A percentile compares a stretch with the other conserved stretches of the same genome.
Conservation (phyloP, 2,113 vertebrate species). For the Spilogale gracilis region DNA sequence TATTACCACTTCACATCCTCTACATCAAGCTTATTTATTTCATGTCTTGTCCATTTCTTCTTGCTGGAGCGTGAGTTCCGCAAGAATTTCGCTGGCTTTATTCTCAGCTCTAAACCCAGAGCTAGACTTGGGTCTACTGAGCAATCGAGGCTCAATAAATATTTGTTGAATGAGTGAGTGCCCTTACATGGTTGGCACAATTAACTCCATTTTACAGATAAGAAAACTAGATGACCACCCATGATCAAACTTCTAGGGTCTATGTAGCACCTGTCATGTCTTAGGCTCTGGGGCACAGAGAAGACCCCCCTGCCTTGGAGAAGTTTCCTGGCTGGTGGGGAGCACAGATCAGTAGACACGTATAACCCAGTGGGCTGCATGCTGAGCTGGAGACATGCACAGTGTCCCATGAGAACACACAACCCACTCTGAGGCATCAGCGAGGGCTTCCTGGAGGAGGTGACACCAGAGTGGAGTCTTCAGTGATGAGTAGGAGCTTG, state of each 20-base stretch:
- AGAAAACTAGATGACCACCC: not conserved
- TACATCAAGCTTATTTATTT: fast-evolving
- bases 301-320: not conserved
- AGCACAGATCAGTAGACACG: not conserved
- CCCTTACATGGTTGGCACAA: too few relatives aligned
- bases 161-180: not conserved
- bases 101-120: not conserved
- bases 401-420: not conserved
- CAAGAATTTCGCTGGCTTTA: not conserved
- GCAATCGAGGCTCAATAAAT: not conserved
- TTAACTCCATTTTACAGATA: not conserved
- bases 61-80: not conserved
- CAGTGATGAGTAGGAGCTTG: not conserved
- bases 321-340: not conserved
- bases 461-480: not conserved
- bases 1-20: fast-evolving
- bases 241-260: not conserved
- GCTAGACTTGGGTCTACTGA: fast-evolving
- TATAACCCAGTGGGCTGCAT: not conserved
- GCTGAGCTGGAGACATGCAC: not conserved
- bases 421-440: too few relatives aligned
- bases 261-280: not conserved
- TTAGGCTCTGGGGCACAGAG: not conserved
- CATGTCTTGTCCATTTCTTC: not conserved
- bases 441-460: slow-evolving; percentile 13